Base-by-base conservation (phyloP, 2,888 invertebrate species). In the Notodonta ziczac region DNA sequence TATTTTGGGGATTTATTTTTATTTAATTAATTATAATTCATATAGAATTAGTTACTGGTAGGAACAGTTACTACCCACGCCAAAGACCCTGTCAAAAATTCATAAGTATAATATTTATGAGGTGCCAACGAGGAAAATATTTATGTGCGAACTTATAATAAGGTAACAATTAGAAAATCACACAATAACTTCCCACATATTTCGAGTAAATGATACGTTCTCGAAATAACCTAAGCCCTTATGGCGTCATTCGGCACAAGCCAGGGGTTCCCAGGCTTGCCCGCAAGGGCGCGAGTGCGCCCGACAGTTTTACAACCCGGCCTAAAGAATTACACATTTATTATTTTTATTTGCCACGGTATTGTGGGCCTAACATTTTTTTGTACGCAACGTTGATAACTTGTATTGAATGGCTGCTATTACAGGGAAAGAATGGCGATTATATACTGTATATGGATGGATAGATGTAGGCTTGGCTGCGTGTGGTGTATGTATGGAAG, bases 241-340 rank as follows among this genome's bases (percentile, higher is more conserved):
- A 48, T 60, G 55, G 10, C 50, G 59, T 57, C 61, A 51, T 57
- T 64, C 58, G 39, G 32, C n/a, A 46, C 60, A 13, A 53, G 54
- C 14, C 39, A 39, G 54, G 39, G 54, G 14, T 39, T 39, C 39
- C 79, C 75, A 76, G 76, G 74, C 78, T 71, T 77, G 78, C 77
- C 73, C 80, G 74, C 85, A 87, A 89, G 87, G 88, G 81, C 88
- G 75, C 86, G 83, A 76, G 75, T 91, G 91, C 75, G 74, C 72
- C 82, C 84, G 92, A 91, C 92, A 91, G 86, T 86, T 92, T 92
- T 89, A 92, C 90, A 90, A 80, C 90, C 84, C 83, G 80, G 82
- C 78, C 79, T 91, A 92, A 93, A 90, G 87, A 88, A 93, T 91
- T 82, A 91, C 86, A 83, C 90, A 89, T 93, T 92, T 91, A 89